Evolutionary conservation across 2,888 invertebrate species (phyloP), one percentile per base, ranked within the genome.

Genomic region (Diaphora mendica): DNA sequence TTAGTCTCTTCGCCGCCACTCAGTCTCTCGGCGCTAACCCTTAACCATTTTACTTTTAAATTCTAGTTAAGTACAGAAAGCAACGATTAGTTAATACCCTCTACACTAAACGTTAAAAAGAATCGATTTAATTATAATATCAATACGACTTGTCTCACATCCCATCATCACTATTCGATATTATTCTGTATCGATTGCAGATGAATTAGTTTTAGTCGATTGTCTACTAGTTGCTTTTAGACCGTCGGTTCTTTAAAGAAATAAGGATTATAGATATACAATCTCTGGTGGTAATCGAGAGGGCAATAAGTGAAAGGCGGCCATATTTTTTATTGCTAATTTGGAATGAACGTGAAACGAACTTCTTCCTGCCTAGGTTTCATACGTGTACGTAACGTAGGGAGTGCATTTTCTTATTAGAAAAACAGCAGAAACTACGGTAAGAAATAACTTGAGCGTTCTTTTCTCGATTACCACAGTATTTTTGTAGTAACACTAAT

Each of bases 21-120:
- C 35, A 7, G 39, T 39, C 39, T 11, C 5, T 39, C 39, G 39
- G 1, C 11, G 5, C 11, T 39, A 44, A 44, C 26, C 17, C 7
- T n/a, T 5, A 15, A 17, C 23, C 23, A 8, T 17, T 17, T n/a
- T 44, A 30, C 20, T 30, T 26, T 67, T 67, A 30, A 44, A 30
- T 59, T 67, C 20, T 67, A 44, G 66, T 11, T 30, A 9, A 42
- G 39, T 42, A 42, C 65, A 65, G n/a, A n/a, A 65, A 35, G 39
- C 65, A n/a, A 65, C n/a, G 35, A 13, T 39, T 39, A 13, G 2
- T 13, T 8, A 17, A 26, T 8, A 17, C n/a, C 5, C 11, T 23
- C n/a, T 13, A 65, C 39, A 39, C 65, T 64, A 23, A 11, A 39
- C n/a, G n/a, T 65, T 65, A n/a, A 42, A 65, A 65, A 65, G 26